Evolutionary conservation across 2,797 vertebrate species (phyloP), one percentile per base, ranked within the genome.

Genomic region (Cuculus canorus): DNA sequence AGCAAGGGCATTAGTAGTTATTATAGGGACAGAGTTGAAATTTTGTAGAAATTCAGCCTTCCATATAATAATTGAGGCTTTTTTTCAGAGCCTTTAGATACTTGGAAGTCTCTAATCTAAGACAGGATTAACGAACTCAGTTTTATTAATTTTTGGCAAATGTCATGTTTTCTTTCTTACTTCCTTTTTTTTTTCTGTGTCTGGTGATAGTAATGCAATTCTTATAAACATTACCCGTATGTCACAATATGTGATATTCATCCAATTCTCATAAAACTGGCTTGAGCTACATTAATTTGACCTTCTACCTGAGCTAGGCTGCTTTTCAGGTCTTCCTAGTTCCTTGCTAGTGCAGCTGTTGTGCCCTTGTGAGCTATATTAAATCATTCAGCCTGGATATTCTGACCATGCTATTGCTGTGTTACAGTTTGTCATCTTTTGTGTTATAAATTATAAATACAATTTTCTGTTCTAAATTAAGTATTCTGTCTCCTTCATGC

Each of bases 1-100:
- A 94, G 78, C 81, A 82, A 95, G 93, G 94, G 90, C 70, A 88
- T 97, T 97, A 95, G 92, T 80, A 86, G 60, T 94, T 96, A 95
- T 79, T 93, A 93, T 37, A 81, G 54, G 82, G 70, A 95, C 33
- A 78, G 54, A 17, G 17, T 8, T 93, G 90, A 97, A 95, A 95
- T 92, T 93, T 94, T 87, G 27, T 91, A 85, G 80, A 54, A 89
- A 94, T 61, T 69, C 30, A 85, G 64, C 15, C 64, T 95, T 82
- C 82, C 88, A 50, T 76, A 33, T 65, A 94, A 93, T 77, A 91
- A 87, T 77, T 81, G 13, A 48, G 28, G 37, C 3, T 82, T 61
- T 91, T 59, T 94, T 54, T 32, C 47, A 23, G 52, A 84, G 39
- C 14, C 45, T 33, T 52, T 73, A 90, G 57, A 73, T 93, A 75